A percentile compares a stretch with the other conserved stretches of the same genome.
Evolutionary conservation across 2,113 vertebrate genomes (phyloP).

Genomic region (Cyanistes caeruleus): DNA sequence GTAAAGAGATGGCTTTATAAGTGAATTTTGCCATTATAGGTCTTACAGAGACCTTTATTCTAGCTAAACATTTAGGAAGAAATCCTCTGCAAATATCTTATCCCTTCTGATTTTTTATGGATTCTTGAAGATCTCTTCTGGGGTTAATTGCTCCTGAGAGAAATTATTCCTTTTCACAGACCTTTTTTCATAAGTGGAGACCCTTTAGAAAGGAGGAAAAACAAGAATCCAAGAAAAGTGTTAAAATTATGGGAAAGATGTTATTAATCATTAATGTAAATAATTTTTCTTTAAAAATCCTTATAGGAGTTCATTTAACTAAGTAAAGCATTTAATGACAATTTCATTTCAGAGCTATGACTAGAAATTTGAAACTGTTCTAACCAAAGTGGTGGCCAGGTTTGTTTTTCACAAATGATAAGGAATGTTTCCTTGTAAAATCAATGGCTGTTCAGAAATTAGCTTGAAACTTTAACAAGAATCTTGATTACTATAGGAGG

Average conservation of each 20-base stretch:
- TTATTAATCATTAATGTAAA: neutral
- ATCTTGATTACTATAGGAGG: neutral
- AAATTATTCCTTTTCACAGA: neutral
- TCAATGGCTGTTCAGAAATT: neutral
- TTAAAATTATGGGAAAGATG: neutral
- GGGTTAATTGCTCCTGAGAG: neutral
- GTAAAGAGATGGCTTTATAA: neutral
- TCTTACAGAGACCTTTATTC: neutral
- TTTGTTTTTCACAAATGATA: neutral
- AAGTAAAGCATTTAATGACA: neutral
- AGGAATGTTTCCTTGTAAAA: neutral
- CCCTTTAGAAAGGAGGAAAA: neutral
- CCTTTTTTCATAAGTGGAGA: neutral
- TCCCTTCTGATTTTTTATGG: neutral
- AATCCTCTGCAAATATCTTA: neutral
- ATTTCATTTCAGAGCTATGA: neutral
- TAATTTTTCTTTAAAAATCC: neutral
- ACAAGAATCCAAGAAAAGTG: neutral
- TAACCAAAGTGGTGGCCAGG: neutral
- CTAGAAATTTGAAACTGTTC: neutral
- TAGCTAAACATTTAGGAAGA: neutral
- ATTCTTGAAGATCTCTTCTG: neutral
- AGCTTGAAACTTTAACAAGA: neutral
- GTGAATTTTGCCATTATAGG: neutral
- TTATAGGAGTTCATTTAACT: neutral